Evolutionary conservation across 2,113 vertebrate species (phyloP), one percentile per base, ranked within the genome.

Genomic region (Trematomus loennbergii): DNA sequence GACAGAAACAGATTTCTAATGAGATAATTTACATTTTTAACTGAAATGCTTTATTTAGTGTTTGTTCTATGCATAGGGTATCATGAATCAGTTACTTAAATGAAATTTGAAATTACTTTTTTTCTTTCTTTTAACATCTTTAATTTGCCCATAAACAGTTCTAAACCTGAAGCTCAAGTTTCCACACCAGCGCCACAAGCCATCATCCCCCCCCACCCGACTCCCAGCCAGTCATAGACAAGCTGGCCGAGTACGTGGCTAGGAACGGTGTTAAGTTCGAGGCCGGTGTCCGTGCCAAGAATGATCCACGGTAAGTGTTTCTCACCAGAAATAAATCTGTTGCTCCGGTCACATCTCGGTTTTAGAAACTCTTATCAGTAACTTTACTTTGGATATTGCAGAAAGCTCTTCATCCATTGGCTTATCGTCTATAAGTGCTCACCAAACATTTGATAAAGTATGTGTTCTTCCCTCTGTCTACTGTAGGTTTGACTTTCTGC

Each of bases 201-300:
- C 85, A 97, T 99, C 93, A 98, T 99, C 63, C 98, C 98, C 58
- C 98, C 98, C 97, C 98, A 3, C 97, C 98, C 0, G 98, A 99
- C 92, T 96, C 97, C 80, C 98, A 99, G 48, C 97, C 98, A 5
- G 98, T 99, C 88, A 99, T 99, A 60, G 98, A 99, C 95, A 99
- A 99, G 85, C 92, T 99, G 72, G 98, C 98, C 0, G 97, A 98
- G 60, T 99, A 99, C 0, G 98, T 99, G 50, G 97, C 97, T 16
- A 94, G 98, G 72, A 99, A 99, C 2, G 98, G 98, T 18, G 85
- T 97, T 36, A 98, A 98, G 90, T 99, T 99, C 75, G 98, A 99
- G 95, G 95, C 96, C 67, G 98, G 98, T 2, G 98, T 99, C 49
- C 96, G 96, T 78, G 97, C 97, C 91, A 99, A 99, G 94, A 99